Evolutionary conservation across 2,113 vertebrate species (phyloP).

Genomic region (Chloebia gouldiae): DNA sequence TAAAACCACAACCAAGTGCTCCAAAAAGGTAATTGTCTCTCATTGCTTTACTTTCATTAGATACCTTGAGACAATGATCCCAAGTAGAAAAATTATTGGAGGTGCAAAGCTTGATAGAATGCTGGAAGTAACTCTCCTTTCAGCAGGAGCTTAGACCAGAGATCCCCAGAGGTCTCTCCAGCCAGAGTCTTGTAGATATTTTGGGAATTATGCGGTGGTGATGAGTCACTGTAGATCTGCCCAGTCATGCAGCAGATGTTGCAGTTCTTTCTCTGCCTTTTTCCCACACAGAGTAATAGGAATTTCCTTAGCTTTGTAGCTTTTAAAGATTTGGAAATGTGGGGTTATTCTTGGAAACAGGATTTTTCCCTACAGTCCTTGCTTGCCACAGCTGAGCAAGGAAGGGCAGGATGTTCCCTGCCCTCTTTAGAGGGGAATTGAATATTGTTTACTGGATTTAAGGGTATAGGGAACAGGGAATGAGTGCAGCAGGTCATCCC

Average conservation of each 20-base stretch:
- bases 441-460: background rate
- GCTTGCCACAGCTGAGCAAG: accelerated
- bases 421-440: background rate
- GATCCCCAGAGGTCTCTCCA: background rate
- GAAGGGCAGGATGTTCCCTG: background rate
- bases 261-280: background rate
- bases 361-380: background rate
- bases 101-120: background rate
- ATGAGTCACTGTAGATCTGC: background rate
- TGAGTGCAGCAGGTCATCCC: background rate
- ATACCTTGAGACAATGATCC: background rate
- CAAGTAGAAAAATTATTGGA: background rate
- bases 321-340: background rate
- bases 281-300: background rate
- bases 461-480: background rate
- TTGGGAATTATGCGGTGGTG: background rate
- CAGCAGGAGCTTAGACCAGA: background rate
- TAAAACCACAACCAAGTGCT: constrained; percentile 90
- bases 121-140: background rate
- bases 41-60: background rate
- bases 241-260: background rate
- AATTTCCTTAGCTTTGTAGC: background rate
- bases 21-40: constrained; percentile 87
- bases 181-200: background rate
- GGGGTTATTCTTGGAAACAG: background rate